Percentiles rank a stretch among this genome's conserved stretches.
phyloP scores from a whole-genome alignment of 2,888 invertebrate genomes.

The Beris morrisii region DNA sequence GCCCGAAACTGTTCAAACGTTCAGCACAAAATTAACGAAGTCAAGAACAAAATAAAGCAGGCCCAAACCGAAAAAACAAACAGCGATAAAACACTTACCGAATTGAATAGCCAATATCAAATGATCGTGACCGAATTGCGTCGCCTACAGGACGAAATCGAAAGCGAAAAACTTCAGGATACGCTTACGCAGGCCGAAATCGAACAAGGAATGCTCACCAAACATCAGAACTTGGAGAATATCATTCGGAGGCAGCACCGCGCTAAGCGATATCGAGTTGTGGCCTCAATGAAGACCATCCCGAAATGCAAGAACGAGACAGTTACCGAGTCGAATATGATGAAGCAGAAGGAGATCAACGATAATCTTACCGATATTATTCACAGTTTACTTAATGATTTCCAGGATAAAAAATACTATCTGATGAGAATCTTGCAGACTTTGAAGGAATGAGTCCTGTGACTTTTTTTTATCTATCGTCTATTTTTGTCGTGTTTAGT shows the following conservation, averaged over 20 bases:
- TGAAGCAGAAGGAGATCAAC: constrained; percentile 63
- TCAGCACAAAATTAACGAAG: constrained; percentile 62
- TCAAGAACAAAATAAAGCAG: constrained; percentile 62
- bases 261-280: constrained; percentile 62
- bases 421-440: constrained; percentile 59
- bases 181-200: constrained; percentile 51
- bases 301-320: constrained; percentile 55
- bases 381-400: constrained; percentile 62
- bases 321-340: constrained; percentile 60
- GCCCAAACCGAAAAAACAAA: constrained; percentile 52
- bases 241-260: constrained; percentile 73
- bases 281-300: constrained; percentile 54
- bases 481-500: background rate
- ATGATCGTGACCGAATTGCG: constrained; percentile 44
- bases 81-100: constrained; percentile 45
- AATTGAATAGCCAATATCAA: constrained; percentile 45
- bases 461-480: background rate
- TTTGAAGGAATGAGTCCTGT: constrained; percentile 48
- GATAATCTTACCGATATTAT: constrained; percentile 62
- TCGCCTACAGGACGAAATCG: constrained; percentile 45
- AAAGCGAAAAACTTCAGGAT: constrained; percentile 46
- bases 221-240: constrained; percentile 57
- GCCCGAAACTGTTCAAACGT: constrained; percentile 59
- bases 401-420: constrained; percentile 61
- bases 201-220: constrained; percentile 52